phyloP scores from a whole-genome alignment of 1,140 invertebrate species.

The Globodera ellingtonae region DNA sequence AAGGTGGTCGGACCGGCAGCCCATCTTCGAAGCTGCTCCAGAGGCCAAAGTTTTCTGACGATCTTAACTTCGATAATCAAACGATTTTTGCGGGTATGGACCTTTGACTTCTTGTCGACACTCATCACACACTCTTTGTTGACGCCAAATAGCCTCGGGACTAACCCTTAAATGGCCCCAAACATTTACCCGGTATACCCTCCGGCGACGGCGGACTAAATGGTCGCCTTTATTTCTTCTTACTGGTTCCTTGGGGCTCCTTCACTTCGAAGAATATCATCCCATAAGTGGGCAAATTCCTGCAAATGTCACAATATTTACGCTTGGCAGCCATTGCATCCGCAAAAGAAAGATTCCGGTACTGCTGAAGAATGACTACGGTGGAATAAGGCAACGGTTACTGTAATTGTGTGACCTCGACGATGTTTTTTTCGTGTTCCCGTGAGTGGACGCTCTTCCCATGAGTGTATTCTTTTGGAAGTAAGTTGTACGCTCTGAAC shows the following conservation, averaged over 20 bases:
- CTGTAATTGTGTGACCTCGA: constrained; percentile 74
- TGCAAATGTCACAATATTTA: constrained; percentile 74
- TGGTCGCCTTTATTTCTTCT: not conserved
- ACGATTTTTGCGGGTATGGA: constrained; percentile 66
- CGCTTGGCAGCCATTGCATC: constrained; percentile 28
- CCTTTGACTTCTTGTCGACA: constrained; percentile 94
- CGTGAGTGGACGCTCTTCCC: constrained; percentile 71
- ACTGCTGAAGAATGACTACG: constrained; percentile 29
- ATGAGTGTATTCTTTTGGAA: constrained; percentile 90
- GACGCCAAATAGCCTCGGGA: constrained; percentile 88
- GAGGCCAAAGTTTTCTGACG: constrained; percentile 75
- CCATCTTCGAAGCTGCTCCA: constrained; percentile 87
- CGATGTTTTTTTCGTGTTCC: constrained; percentile 88
- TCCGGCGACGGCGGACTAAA: too few relatives aligned
- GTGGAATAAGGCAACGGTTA: not conserved
- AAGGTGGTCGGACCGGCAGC: constrained; percentile 98
- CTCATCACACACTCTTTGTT: constrained; percentile 96
- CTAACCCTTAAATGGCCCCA: constrained; percentile 75
- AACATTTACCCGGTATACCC: too few relatives aligned
- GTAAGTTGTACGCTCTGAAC: constrained; percentile 80
- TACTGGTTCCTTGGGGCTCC: constrained; percentile 87
- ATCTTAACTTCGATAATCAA: not conserved
- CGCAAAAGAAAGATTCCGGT: constrained; percentile 25
- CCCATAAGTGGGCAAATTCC: constrained; percentile 90
- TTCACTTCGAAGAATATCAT: constrained; percentile 98